phyloP scores from a whole-genome alignment of 2,888 invertebrate genomes.

The Diarsia brunnea region DNA sequence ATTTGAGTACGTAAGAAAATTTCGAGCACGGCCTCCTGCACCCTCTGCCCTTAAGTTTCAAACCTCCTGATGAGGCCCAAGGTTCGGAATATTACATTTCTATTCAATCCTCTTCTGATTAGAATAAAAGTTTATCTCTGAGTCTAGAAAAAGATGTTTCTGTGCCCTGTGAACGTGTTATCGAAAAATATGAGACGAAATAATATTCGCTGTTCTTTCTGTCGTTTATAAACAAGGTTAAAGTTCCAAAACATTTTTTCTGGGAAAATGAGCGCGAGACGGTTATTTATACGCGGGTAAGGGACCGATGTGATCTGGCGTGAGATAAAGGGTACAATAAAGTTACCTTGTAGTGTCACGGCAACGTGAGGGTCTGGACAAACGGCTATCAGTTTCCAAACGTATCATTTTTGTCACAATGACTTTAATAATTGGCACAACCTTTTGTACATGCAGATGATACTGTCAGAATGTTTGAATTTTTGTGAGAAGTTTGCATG shows the following conservation, averaged over 20 bases:
- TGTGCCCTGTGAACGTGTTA: not conserved
- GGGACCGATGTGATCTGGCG: slow-evolving; percentile 3
- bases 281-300: slow-evolving; percentile 18
- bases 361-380: not conserved
- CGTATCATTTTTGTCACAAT: not conserved
- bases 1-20: too few species aligned
- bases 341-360: slow-evolving; percentile 7
- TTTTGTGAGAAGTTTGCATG: too few species aligned
- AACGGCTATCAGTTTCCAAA: not conserved
- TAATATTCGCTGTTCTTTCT: slow-evolving; percentile 17
- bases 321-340: slow-evolving; percentile 4
- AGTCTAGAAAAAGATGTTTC: slow-evolving; percentile 2
- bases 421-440: not conserved
- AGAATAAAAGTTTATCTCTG: not conserved
- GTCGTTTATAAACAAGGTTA: slow-evolving; percentile 1
- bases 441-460: too few species aligned
- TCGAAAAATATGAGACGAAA: not conserved
- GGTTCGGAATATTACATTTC: slow-evolving; percentile 5
- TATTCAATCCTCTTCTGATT: not conserved
- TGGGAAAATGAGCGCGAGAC: slow-evolving; percentile 4
- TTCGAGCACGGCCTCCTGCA: too few species aligned
- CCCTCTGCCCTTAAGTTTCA: too few species aligned
- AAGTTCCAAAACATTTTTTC: not conserved
- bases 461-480: too few species aligned
- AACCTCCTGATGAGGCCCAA: too few species aligned